Percentiles rank a stretch among this genome's conserved stretches.
phyloP scores from a whole-genome alignment of 2,888 invertebrate genomes.

The Anorthoa munda region DNA sequence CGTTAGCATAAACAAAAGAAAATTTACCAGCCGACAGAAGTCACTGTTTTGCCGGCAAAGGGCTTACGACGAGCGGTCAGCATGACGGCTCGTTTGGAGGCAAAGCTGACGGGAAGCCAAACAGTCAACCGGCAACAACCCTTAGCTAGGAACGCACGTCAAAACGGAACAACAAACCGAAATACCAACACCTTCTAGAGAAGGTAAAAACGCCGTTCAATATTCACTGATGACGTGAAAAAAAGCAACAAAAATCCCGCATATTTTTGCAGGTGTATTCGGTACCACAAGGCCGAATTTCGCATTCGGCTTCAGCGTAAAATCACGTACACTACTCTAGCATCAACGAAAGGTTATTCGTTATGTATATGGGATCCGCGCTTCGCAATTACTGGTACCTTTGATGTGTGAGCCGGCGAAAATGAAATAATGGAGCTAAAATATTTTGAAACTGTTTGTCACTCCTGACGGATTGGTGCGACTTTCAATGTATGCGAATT shows the following conservation, averaged over 20 bases:
- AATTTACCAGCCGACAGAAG: neutral
- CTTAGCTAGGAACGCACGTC: conserved; percentile 49
- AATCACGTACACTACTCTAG: conserved; percentile 56
- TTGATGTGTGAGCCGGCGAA: conserved; percentile 72
- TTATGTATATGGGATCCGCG: conserved; percentile 55
- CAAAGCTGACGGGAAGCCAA: conserved; percentile 40
- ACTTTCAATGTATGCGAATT: conserved; percentile 60
- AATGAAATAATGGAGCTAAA: conserved; percentile 73
- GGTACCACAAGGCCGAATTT: conserved; percentile 39
- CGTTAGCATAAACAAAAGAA: conserved; percentile 6
- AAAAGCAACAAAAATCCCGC: conserved; percentile 25
- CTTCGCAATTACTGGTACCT: conserved; percentile 69
- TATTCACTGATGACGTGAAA: conserved; percentile 46
- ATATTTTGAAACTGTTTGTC: conserved; percentile 73
- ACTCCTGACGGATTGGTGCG: conserved; percentile 68
- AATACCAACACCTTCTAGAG: conserved; percentile 19
- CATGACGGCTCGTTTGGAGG: conserved; percentile 34
- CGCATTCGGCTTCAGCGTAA: conserved; percentile 45
- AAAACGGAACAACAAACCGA: conserved; percentile 28
- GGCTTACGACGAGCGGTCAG: conserved; percentile 30
- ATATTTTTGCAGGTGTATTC: conserved; percentile 31
- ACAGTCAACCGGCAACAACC: conserved; percentile 33
- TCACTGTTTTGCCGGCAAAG: conserved; percentile 26
- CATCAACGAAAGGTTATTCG: conserved; percentile 35
- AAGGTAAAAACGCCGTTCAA: conserved; percentile 26